Evolutionary conservation across 2,113 vertebrate species (phyloP).

Genomic region (Nothocercus julius): DNA sequence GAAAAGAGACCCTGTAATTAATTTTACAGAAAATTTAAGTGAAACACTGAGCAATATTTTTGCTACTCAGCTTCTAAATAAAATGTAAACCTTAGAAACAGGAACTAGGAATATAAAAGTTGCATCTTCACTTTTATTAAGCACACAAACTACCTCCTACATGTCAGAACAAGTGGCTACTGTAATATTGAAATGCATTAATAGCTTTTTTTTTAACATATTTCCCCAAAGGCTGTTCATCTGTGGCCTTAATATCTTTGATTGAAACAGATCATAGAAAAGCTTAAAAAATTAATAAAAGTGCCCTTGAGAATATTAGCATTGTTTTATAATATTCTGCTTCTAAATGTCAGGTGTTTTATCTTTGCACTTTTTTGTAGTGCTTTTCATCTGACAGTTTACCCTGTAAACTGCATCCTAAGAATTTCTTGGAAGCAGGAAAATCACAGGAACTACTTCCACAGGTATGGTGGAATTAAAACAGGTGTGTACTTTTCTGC

Average conservation of each 20-base stretch:
- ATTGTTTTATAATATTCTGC: background rate
- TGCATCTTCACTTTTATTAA: rapidly evolving
- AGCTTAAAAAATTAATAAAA: background rate
- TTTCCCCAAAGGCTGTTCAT: background rate
- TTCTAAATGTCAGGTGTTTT: background rate
- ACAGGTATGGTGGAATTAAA: background rate
- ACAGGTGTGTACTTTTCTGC: background rate
- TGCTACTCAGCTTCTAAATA: background rate
- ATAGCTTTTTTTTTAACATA: background rate
- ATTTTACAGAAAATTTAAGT: background rate
- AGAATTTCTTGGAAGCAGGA: background rate
- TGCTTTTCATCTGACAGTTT: background rate
- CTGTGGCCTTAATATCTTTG: background rate
- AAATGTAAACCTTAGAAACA: background rate
- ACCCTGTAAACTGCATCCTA: background rate
- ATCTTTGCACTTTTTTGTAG: background rate
- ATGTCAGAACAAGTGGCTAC: background rate
- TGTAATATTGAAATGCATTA: background rate
- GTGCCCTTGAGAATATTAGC: background rate
- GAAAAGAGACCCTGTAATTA: background rate
- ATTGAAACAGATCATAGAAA: background rate
- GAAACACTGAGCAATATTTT: background rate
- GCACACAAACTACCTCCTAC: background rate
- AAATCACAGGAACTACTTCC: background rate
- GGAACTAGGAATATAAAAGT: background rate